Evolutionary conservation across 2,888 invertebrate species (phyloP).

Genomic region (Hyles lineata): DNA sequence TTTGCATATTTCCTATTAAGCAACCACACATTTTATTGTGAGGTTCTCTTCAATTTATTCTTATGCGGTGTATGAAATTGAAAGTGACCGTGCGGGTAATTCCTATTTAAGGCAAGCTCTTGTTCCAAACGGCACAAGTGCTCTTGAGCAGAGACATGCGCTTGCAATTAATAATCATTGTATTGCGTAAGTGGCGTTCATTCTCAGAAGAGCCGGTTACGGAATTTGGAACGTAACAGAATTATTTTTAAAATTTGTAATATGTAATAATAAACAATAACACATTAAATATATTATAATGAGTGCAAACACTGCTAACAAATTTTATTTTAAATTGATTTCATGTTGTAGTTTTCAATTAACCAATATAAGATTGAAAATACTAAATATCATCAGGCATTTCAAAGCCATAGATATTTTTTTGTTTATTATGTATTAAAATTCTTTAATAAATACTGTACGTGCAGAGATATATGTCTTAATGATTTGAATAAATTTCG

Average conservation of each 20-base stretch:
- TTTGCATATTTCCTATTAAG: constrained; percentile 19
- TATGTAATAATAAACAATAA: too few relatives aligned
- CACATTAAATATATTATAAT: too few relatives aligned
- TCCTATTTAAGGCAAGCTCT: constrained; percentile 38
- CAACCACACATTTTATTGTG: neutral
- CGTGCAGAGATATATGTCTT: neutral
- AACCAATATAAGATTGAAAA: neutral
- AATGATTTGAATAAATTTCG: constrained; percentile 38
- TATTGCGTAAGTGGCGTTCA: constrained; percentile 32
- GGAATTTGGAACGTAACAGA: neutral
- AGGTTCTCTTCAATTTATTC: neutral
- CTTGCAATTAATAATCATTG: neutral
- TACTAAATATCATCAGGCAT: too few relatives aligned
- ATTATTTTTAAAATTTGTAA: neutral
- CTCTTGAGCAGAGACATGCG: neutral
- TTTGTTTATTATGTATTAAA: neutral
- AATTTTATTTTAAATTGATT: too few relatives aligned
- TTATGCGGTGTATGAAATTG: constrained; percentile 42
- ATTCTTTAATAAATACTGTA: neutral
- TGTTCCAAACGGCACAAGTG: constrained; percentile 43
- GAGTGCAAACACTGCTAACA: too few relatives aligned
- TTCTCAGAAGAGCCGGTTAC: neutral
- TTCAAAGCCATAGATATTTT: neutral
- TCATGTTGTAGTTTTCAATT: too few relatives aligned
- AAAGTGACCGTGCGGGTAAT: constrained; percentile 50